A percentile compares a stretch with the other conserved stretches of the same genome.
phyloP scores from a whole-genome alignment of 2,888 invertebrate genomes.

The Tinea pellionella region DNA sequence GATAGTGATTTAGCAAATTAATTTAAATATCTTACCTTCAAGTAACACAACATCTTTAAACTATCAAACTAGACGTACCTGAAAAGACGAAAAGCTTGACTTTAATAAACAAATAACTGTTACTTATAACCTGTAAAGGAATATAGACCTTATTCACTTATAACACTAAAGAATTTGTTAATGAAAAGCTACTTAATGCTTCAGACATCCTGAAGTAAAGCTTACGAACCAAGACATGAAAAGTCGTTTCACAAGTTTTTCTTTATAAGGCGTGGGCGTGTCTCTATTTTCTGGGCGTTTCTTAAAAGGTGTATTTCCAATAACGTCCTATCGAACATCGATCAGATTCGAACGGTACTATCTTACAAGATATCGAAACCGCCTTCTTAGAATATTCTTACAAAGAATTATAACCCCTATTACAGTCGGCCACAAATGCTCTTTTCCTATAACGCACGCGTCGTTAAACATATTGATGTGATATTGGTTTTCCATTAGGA shows the following conservation, averaged over 20 bases:
- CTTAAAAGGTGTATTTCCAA: slow-evolving; percentile 57
- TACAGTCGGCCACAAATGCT: background rate
- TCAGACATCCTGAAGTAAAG: too few relatives aligned
- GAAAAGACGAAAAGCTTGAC: slow-evolving; percentile 30
- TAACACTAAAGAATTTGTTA: too few relatives aligned
- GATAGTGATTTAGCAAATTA: too few relatives aligned
- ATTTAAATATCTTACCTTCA: slow-evolving; percentile 37
- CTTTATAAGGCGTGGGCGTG: slow-evolving; percentile 61
- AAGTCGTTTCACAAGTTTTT: background rate
- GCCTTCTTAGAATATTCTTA: slow-evolving; percentile 53
- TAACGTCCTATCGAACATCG: slow-evolving; percentile 56
- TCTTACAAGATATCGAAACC: slow-evolving; percentile 67
- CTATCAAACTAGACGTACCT: slow-evolving; percentile 38
- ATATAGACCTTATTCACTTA: too few relatives aligned
- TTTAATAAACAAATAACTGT: too few relatives aligned
- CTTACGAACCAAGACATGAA: too few relatives aligned
- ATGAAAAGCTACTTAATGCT: too few relatives aligned
- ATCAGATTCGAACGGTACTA: slow-evolving; percentile 50
- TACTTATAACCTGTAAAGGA: too few relatives aligned
- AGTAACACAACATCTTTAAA: slow-evolving; percentile 45
- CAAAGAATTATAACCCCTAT: slow-evolving; percentile 38
- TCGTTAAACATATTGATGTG: slow-evolving; percentile 66
- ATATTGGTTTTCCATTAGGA: slow-evolving; percentile 67
- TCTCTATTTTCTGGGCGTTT: slow-evolving; percentile 48
- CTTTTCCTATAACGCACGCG: slow-evolving; percentile 20